These are phyloP conservation scores for Cheilosia vernalis DNA, from an alignment of 2,888 invertebrate genomes.

Conservation along the genomic window DNA sequence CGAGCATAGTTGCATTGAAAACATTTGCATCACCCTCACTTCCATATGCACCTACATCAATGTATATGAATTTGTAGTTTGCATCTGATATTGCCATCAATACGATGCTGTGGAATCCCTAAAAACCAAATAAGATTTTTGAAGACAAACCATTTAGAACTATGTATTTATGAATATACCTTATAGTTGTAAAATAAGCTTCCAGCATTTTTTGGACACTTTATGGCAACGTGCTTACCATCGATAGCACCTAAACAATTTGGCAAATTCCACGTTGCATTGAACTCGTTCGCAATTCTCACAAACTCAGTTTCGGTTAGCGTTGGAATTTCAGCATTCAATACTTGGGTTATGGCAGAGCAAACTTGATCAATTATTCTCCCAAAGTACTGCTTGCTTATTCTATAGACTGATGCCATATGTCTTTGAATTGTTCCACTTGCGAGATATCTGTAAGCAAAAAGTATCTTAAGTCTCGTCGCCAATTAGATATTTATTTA, in stretches of 20 bases:
- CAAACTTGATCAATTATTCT: constrained; percentile 1
- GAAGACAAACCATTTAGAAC: background rate
- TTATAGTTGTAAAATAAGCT: constrained; percentile 14
- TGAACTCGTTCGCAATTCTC: no score
- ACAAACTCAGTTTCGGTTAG: background rate
- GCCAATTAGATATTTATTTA: no score
- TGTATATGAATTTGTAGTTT: background rate
- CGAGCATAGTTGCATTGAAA: background rate
- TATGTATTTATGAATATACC: background rate
- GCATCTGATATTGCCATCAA: constrained; percentile 2
- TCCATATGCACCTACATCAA: constrained; percentile 9
- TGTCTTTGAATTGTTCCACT: constrained; percentile 8
- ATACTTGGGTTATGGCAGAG: background rate
- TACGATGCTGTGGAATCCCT: constrained; percentile 15
- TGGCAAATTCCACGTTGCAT: no score
- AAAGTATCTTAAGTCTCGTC: background rate
- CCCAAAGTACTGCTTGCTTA: background rate
- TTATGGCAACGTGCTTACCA: constrained; percentile 9
- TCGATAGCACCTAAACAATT: no score
- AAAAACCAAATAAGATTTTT: no score
- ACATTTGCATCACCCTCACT: background rate
- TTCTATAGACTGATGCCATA: constrained; percentile 1
- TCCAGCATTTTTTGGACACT: constrained; percentile 1
- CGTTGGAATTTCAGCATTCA: background rate
- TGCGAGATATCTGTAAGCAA: constrained; percentile 6